Percentiles rank a stretch among this genome's conserved stretches.
These are phyloP conservation scores for Drosophila fungiperda DNA, from an alignment of 2,888 invertebrate species.

Conservation along the genomic window DNA sequence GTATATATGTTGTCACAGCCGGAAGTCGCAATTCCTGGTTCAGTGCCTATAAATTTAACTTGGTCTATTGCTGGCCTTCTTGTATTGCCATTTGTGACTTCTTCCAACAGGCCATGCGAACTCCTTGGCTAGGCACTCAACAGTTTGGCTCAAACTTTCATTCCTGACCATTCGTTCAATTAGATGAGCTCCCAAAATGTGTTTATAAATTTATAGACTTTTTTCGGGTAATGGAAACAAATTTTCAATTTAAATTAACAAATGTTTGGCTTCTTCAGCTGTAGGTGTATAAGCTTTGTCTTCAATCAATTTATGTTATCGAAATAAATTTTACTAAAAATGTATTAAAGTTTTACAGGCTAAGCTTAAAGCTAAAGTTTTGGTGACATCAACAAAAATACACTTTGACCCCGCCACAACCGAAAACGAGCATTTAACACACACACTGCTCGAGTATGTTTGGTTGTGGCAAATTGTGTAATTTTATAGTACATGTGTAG, in stretches of 20 bases:
- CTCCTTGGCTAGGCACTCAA: slow-evolving; percentile 25
- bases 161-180: slow-evolving; percentile 52
- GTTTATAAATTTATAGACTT: slow-evolving; percentile 1
- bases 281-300: too few species aligned
- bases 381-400: not conserved
- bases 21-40: slow-evolving; percentile 75
- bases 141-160: slow-evolving; percentile 18
- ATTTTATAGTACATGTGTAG: slow-evolving; percentile 28
- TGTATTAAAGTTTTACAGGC: too few species aligned
- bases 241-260: not conserved
- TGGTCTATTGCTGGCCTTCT: slow-evolving; percentile 59
- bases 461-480: slow-evolving; percentile 40
- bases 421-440: slow-evolving; percentile 61
- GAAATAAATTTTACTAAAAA: not conserved
- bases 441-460: slow-evolving; percentile 7
- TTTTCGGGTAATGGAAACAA: too few species aligned
- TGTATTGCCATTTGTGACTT: slow-evolving; percentile 46
- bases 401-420: not conserved
- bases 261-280: not conserved
- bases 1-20: slow-evolving; percentile 52
- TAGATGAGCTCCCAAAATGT: slow-evolving; percentile 23
- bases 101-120: slow-evolving; percentile 23
- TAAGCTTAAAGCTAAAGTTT: not conserved
- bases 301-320: not conserved
- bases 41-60: slow-evolving; percentile 78